phyloP scores from a whole-genome alignment of 2,888 invertebrate genomes.

The Hartigia nigra region DNA sequence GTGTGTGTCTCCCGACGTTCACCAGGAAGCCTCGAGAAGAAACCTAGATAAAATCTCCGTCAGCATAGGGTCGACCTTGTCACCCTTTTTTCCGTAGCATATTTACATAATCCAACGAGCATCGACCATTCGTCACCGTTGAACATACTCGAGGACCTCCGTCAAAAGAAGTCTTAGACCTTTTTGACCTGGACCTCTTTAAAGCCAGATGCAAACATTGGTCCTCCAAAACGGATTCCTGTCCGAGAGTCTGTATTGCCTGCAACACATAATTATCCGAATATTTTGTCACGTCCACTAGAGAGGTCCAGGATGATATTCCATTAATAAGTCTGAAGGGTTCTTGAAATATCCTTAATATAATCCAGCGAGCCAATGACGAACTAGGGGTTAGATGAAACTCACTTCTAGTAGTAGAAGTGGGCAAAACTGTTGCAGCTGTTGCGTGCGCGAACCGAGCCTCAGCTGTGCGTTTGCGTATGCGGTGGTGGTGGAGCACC shows the following conservation, averaged over 20 bases:
- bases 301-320: neutral
- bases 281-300: neutral
- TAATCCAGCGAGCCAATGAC: conserved; percentile 1
- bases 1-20: neutral
- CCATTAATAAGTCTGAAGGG: neutral
- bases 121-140: neutral
- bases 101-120: neutral
- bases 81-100: neutral
- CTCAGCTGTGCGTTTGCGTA: conserved; percentile 60
- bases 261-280: neutral
- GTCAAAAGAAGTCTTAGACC: neutral
- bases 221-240: neutral
- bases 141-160: neutral
- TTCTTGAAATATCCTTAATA: conserved; percentile 1
- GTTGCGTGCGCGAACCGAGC: conserved; percentile 63
- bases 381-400: conserved; percentile 6
- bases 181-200: neutral
- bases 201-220: neutral
- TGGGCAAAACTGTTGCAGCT: conserved; percentile 65
- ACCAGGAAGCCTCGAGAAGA: neutral
- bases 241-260: neutral
- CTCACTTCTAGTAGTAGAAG: conserved; percentile 58
- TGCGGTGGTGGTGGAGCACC: conserved; percentile 58
- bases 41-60: neutral
- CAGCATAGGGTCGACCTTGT: neutral